A percentile compares a stretch with the other conserved stretches of the same genome.
These are phyloP conservation scores for Ceriagrion tenellum DNA, from an alignment of 2,888 invertebrate species.

Conservation along the genomic window DNA sequence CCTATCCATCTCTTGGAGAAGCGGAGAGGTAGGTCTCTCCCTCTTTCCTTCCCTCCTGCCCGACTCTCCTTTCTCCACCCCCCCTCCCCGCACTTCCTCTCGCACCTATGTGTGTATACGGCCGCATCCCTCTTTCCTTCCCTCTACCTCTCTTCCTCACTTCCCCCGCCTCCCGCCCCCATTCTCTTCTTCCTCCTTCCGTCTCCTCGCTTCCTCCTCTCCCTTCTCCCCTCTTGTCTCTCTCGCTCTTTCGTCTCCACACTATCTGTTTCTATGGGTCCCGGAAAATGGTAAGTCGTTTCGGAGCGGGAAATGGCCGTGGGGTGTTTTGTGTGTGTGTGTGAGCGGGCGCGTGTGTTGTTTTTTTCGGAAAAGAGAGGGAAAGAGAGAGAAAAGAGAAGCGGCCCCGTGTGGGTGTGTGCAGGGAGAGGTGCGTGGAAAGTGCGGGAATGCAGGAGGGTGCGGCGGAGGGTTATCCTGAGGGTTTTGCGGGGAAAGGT, in stretches of 20 bases:
- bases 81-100: background rate
- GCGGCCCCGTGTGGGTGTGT: background rate
- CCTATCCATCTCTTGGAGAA: background rate
- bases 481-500: background rate
- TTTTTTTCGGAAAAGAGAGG: background rate
- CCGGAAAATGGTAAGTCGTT: constrained; percentile 63
- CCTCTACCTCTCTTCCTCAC: background rate
- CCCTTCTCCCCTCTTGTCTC: background rate
- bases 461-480: background rate
- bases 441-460: background rate
- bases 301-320: constrained; percentile 57
- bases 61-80: background rate
- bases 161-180: too few relatives aligned
- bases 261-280: constrained; percentile 55
- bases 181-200: background rate
- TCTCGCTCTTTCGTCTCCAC: constrained; percentile 1
- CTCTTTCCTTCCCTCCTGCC: background rate
- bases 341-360: background rate
- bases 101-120: background rate
- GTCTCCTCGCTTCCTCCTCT: background rate
- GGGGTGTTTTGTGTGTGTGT: constrained; percentile 16
- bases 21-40: too few relatives aligned
- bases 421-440: background rate
- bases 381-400: background rate
- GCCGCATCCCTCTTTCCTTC: background rate